Conservation (phyloP, 2,113 vertebrate species). For the Ursus arctos region DNA sequence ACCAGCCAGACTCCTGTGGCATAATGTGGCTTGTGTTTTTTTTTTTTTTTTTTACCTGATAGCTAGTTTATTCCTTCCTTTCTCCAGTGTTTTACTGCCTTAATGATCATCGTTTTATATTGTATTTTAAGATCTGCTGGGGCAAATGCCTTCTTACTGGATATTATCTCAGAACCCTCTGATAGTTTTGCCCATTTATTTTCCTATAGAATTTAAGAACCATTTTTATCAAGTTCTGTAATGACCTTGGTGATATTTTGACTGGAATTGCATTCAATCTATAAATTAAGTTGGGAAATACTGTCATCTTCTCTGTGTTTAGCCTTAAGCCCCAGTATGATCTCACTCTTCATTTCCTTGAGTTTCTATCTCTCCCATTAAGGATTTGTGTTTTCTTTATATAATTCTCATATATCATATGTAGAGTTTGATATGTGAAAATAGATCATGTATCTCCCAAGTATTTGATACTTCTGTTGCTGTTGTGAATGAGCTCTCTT, state of each 20-base stretch:
- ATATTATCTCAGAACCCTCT: neutral
- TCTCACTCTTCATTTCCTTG: neutral
- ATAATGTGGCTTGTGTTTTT: no score
- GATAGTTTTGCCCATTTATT: neutral
- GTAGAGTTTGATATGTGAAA: neutral
- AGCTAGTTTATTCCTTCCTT: neutral
- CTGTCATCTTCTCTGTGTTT: neutral
- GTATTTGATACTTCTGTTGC: neutral
- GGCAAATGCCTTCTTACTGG: neutral
- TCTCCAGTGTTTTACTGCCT: neutral
- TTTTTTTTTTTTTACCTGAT: neutral
- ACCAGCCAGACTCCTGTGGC: neutral
- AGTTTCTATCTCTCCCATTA: neutral
- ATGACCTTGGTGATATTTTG: slow-evolving; percentile 19
- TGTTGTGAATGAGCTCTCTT: neutral
- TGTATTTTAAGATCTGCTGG: neutral
- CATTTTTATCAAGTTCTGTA: slow-evolving; percentile 45
- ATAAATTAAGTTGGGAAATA: slow-evolving; percentile 23
- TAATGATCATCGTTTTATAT: neutral
- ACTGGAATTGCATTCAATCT: neutral
- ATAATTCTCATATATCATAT: neutral
- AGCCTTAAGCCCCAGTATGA: neutral
- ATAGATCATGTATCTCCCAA: neutral
- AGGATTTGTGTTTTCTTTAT: neutral
- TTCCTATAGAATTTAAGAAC: neutral